A percentile compares a stretch with the other conserved stretches of the same genome.
Conservation (phyloP, 2,113 vertebrate species). For the Enhydra lutris region DNA sequence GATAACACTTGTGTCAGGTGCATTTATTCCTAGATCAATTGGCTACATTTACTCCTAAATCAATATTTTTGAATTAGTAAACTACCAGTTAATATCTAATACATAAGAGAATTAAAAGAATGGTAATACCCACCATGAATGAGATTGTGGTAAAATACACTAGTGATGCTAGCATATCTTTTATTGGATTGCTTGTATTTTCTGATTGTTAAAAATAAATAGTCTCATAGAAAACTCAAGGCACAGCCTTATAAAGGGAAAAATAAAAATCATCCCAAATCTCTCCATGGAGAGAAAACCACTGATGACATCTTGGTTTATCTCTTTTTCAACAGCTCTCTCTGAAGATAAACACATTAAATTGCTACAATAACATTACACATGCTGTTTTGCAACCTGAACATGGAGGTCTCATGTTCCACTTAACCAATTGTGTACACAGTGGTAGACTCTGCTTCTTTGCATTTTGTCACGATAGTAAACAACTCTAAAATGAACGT, state of each 20-base stretch:
- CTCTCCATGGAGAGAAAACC: not conserved
- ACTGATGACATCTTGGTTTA: not conserved
- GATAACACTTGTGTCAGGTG: not conserved
- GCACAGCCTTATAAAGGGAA: not conserved
- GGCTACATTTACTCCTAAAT: not conserved
- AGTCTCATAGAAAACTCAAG: not conserved
- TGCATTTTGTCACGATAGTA: not conserved
- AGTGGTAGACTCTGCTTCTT: not conserved
- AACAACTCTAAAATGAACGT: not conserved
- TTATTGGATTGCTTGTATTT: not conserved
- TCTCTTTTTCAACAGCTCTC: not conserved
- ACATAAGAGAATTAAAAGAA: not conserved
- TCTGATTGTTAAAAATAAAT: not conserved
- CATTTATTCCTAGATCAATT: not conserved
- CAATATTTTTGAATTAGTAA: not conserved
- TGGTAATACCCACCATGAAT: not conserved
- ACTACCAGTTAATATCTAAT: not conserved
- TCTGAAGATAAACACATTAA: not conserved
- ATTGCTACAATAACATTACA: not conserved
- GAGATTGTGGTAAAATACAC: not conserved
- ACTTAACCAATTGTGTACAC: not conserved
- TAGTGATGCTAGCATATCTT: not conserved
- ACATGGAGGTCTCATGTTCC: not conserved
- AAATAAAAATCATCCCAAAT: not conserved
- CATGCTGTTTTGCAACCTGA: not conserved